Base-by-base conservation (phyloP, 2,113 vertebrate species). In the Phocoena phocoena region DNA sequence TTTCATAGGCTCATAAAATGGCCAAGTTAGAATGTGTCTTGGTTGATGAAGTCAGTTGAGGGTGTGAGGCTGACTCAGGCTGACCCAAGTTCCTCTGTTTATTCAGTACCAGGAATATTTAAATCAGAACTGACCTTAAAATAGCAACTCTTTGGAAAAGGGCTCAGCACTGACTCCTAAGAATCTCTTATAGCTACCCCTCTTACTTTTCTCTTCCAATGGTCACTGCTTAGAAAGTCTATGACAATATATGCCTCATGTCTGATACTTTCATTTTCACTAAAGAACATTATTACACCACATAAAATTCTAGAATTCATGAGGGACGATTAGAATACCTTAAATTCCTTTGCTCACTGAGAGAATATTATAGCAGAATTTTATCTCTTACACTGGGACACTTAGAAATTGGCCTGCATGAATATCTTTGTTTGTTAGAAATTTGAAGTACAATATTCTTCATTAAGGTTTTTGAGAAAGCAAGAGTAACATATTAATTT, bases 31-130 rank as follows among this genome's bases (percentile, higher is more conserved):
- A 97, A 93, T 96, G 89, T 86, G 82, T 97, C 90, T 98, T 94
- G 77, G 97, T 98, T 98, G 98, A 98, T 98, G 97, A 98, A 98
- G 97, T 97, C 97, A 98, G 96, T 91, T 97, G n/a, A 1, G 28
- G 97, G 95, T 93, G 97, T 95, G 92, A 97, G 84, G 88, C 93
- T 98, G 98, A 98, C 95, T 98, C 98, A 98, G 97, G 98, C 95
- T 97, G 98, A 98, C 98, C 96, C 96, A 94, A 85, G 98, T 98
- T 98, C 90, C 98, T 96, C 97, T 98, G 97, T 96, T 97, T 98
- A 97, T 98, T 98, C 95, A 97, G 97, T 97, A 98, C 95, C 95
- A 98, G 97, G 96, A 98, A 95, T 98, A 98, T 98, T 98, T 98
- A 98, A 96, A 98, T 98, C 95, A 98, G 94, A 98, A 95, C 41